These are phyloP conservation scores for Thymelicus acteon DNA, from an alignment of 2,888 invertebrate genomes.

Conservation along the genomic window DNA sequence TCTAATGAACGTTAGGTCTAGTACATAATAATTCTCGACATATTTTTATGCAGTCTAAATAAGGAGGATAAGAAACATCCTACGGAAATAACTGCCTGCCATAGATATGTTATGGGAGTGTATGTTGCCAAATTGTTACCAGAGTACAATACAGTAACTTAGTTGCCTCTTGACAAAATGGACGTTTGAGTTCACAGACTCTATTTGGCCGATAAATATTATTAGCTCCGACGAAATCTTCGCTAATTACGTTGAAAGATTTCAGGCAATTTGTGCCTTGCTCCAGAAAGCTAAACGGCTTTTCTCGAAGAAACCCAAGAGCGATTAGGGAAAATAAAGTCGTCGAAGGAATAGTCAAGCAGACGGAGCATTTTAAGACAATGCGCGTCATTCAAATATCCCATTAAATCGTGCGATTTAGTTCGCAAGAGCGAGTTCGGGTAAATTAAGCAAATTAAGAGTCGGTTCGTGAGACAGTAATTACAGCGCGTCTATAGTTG, in stretches of 20 bases:
- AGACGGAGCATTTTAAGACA: conserved; percentile 70
- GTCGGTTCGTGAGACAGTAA: conserved; percentile 76
- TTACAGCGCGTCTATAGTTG: conserved; percentile 76
- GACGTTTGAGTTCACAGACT: conserved; percentile 9
- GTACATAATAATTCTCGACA: conserved; percentile 4
- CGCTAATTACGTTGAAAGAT: conserved; percentile 34
- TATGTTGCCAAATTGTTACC: conserved; percentile 34
- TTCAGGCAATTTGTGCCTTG: conserved; percentile 35
- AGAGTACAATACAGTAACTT: conserved; percentile 15
- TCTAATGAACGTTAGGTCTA: conserved; percentile 19
- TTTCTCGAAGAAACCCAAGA: conserved; percentile 36
- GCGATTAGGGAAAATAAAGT: conserved; percentile 41
- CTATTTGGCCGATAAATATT: conserved; percentile 29
- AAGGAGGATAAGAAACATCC: conserved; percentile 38
- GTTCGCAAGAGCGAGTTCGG: conserved; percentile 66
- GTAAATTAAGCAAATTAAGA: conserved; percentile 84
- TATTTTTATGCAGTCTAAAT: conserved; percentile 15
- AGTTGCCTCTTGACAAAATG: conserved; percentile 12
- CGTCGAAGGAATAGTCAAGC: conserved; percentile 52
- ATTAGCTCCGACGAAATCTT: conserved; percentile 17
- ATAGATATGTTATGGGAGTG: conserved; percentile 29
- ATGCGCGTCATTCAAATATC: conserved; percentile 78
- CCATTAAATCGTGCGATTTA: conserved; percentile 79
- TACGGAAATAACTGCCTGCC: conserved; percentile 21
- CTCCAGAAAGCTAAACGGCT: conserved; percentile 30